Evolutionary conservation across 2,113 vertebrate species (phyloP), one percentile per base, ranked within the genome.

Genomic region (Pogonocichla stellata): DNA sequence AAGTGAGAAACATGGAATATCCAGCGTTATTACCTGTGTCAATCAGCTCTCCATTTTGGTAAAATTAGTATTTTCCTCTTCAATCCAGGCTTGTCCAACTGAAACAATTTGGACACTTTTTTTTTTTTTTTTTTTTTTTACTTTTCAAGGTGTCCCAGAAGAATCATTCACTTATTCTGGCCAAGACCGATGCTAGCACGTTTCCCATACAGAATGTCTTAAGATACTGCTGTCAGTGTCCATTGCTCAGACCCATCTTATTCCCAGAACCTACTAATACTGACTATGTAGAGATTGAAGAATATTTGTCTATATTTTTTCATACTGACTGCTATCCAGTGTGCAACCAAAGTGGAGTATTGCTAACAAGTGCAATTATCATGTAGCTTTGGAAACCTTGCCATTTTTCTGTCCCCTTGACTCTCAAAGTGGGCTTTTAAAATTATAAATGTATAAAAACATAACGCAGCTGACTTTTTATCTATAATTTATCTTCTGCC

Each of bases 141-240:
- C 26, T 38, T 66, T 70, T 82, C 79, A 92, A 93, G 58, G 64
- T 93, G 60, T 94, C 86, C 50, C 88, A 80, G 86, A 73, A 90
- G 94, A 88, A 66, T 58, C 47, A 36, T 84, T 93, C 77, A 40
- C 51, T 79, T 84, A 42, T 89, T 85, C 70, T 0, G 0, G 72
- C 86, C 70, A 56, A 60, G 69, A 84, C 14, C 4, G 48, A 87
- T 92, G 86, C 43, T 58, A 13, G 48, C 4, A 1, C 1, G 0
- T 47, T 93, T 90, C 80, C 47, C 19, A 38, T 34, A 34, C 6
- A 54, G 19, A 84, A 43, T 58, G 18, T 54, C 60, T 29, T 61
- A 28, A 66, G 40, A 65, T 40, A 25, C 7, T 53, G 6, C 42
- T 77, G 45, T 8, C 14, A 2, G 7, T 80, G 5, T 40, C 14